These are phyloP conservation scores for Heteromyza rotundicornis DNA, from an alignment of 2,888 invertebrate species.

Conservation along the genomic window DNA sequence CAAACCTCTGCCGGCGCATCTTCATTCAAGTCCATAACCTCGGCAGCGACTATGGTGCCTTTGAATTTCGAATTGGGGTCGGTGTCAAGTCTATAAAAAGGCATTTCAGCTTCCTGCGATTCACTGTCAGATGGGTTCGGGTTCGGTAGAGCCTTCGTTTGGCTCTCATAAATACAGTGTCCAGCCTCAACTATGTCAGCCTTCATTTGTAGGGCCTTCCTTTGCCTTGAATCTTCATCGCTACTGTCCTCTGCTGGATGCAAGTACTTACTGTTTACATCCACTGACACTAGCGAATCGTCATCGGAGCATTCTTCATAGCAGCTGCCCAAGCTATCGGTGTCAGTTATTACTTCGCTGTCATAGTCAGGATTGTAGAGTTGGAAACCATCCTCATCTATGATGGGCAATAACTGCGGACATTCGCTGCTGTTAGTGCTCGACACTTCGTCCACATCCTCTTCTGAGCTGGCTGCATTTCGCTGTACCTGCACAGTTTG, in stretches of 20 bases:
- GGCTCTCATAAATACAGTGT: conserved; percentile 13
- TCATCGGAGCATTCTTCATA: conserved; percentile 18
- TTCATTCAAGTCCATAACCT: background rate
- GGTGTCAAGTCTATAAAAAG: too few relatives aligned
- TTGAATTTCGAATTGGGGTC: background rate
- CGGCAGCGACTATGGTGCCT: background rate
- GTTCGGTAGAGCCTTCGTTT: conserved; percentile 14
- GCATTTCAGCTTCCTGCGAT: too few relatives aligned
- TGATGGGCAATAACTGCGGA: conserved; percentile 34
- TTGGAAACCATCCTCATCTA: conserved; percentile 29
- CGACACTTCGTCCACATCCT: background rate
- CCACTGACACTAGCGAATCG: conserved; percentile 24
- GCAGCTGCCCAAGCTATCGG: conserved; percentile 14
- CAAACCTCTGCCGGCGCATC: background rate
- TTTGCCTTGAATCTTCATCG: conserved; percentile 11
- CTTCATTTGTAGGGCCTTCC: background rate
- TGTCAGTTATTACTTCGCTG: background rate
- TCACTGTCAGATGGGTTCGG: too few relatives aligned
- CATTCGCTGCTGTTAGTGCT: conserved; percentile 24
- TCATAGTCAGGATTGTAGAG: conserved; percentile 18
- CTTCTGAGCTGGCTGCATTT: background rate
- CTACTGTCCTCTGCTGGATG: background rate
- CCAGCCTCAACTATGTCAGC: conserved; percentile 30
- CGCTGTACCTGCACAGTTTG: too few relatives aligned
- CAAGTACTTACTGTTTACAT: conserved; percentile 36